phyloP scores from a whole-genome alignment of 37 sponge, comb jelly and placozoan species.

The Eunapius fragilis region DNA sequence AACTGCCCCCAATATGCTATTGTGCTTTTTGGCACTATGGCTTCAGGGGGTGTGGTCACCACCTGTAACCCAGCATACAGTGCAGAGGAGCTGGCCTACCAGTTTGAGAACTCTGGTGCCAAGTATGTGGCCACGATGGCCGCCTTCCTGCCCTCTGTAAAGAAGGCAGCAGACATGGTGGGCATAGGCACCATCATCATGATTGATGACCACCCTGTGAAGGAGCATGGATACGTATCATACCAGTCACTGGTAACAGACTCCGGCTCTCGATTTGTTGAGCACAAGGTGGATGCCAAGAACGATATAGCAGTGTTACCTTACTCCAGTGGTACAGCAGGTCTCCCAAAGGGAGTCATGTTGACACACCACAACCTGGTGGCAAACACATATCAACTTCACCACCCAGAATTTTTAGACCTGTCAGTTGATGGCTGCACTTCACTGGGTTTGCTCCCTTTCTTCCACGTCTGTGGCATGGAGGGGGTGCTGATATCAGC shows the following conservation, averaged over 20 bases:
- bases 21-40: slow-evolving; percentile 57
- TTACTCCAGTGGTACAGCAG: slow-evolving; percentile 92
- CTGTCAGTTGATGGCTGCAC: neutral
- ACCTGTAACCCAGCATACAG: slow-evolving; percentile 30
- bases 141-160: slow-evolving; percentile 40
- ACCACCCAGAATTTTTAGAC: slow-evolving; percentile 34
- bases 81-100: slow-evolving; percentile 62
- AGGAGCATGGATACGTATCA: slow-evolving; percentile 10
- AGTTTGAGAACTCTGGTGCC: slow-evolving; percentile 66
- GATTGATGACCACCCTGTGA: slow-evolving; percentile 11
- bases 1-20: slow-evolving; percentile 51
- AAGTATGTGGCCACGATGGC: slow-evolving; percentile 66
- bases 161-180: slow-evolving; percentile 40
- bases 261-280: slow-evolving; percentile 48
- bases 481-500: slow-evolving; percentile 33
- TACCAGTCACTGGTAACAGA: slow-evolving; percentile 41
- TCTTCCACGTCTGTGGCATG: slow-evolving; percentile 89
- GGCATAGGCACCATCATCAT: slow-evolving; percentile 53
- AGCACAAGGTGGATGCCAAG: slow-evolving; percentile 23
- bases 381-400: slow-evolving; percentile 53
- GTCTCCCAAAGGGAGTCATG: slow-evolving; percentile 93
- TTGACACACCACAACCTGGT: slow-evolving; percentile 73
- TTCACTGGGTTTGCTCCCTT: slow-evolving; percentile 63
- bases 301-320: slow-evolving; percentile 68
- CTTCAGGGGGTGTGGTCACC: slow-evolving; percentile 74